Base-by-base conservation (phyloP, 2,888 invertebrate genomes). In the Petrolisthes cinctipes region DNA sequence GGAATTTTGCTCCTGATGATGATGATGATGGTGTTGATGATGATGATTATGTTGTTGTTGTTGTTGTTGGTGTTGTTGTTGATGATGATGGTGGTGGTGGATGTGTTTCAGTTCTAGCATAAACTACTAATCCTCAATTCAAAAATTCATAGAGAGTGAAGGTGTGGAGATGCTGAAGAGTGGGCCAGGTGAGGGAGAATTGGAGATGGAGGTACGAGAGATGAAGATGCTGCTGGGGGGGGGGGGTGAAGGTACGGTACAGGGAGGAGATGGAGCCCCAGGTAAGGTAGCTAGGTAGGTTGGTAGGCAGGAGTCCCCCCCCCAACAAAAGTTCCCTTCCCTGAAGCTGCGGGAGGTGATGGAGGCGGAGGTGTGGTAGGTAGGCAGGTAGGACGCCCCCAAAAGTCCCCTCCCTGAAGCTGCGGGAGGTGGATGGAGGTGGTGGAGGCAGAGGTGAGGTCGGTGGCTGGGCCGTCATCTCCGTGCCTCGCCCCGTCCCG, bases 391-490 rank as follows among this genome's bases (percentile, higher is more conserved):
- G 9, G 51, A 75, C 75, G 51, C 75, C 6, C 5, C 37, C 20
- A 17, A 20, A 17, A 20, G n/a, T 6, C 5, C 4, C 75, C 23
- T 5, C 14, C 23, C n/a, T 73, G 6, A 20, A 1, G n/a, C n/a
- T n/a, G n/a, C n/a, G n/a, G n/a, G n/a, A n/a, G n/a, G n/a, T n/a
- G n/a, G n/a, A n/a, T 14, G 9, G 54, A 54, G 53, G 79, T 54
- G 54, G 53, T 53, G n/a, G 20, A n/a, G n/a, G n/a, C n/a, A n/a
- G n/a, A n/a, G n/a, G n/a, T n/a, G n/a, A n/a, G n/a, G n/a, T n/a
- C n/a, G n/a, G n/a, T 14, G n/a, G 6, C n/a, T n/a, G 20, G 56
- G 84, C 66, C 84, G 84, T 79, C 84, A 79, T 84, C 68, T 66
- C 61, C 23, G 5, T 53, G 75, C 75, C 81, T 71, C 56, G 23